Percentiles rank a stretch among this genome's conserved stretches.
phyloP scores from a whole-genome alignment of 2,888 invertebrate species.

The Drosophila greeni region DNA sequence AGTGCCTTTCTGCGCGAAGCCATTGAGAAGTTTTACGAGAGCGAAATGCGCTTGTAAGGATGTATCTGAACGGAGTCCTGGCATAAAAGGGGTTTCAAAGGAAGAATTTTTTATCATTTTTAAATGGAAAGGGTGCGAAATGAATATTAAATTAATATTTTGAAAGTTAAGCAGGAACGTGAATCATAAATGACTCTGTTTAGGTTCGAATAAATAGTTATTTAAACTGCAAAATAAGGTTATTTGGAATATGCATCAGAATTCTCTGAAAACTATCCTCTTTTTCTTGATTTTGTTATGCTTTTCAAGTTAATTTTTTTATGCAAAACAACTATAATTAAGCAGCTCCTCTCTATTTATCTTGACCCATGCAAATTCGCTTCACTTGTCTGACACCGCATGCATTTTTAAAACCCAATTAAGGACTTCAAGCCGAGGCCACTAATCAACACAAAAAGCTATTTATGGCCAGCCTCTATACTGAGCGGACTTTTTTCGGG shows the following conservation, averaged over 20 bases:
- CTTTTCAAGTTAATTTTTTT: neutral
- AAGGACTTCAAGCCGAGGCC: slow-evolving; percentile 27
- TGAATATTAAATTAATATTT: neutral
- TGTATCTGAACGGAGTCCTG: slow-evolving; percentile 1
- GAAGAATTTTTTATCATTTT: neutral
- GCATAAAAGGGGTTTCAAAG: neutral
- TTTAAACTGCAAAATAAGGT: too few species aligned
- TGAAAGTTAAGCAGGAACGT: neutral
- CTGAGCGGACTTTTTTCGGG: slow-evolving; percentile 30
- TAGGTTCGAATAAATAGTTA: too few species aligned
- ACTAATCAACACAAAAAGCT: slow-evolving; percentile 56
- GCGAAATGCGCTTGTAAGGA: slow-evolving; percentile 20
- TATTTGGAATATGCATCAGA: too few species aligned
- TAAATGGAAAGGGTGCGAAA: neutral
- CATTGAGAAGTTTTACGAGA: slow-evolving; percentile 10
- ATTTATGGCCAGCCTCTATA: slow-evolving; percentile 48
- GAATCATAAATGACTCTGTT: too few species aligned
- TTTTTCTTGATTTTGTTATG: neutral
- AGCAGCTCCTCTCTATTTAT: neutral
- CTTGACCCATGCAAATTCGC: slow-evolving; percentile 11
- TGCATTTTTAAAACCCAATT: slow-evolving; percentile 52
- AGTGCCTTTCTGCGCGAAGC: slow-evolving; percentile 12
- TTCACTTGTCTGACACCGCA: slow-evolving; percentile 1
- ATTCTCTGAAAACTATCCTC: too few species aligned
- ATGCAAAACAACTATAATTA: slow-evolving; percentile 5